phyloP scores from a whole-genome alignment of 2,888 invertebrate genomes.

The Linnaemya vulpina region DNA sequence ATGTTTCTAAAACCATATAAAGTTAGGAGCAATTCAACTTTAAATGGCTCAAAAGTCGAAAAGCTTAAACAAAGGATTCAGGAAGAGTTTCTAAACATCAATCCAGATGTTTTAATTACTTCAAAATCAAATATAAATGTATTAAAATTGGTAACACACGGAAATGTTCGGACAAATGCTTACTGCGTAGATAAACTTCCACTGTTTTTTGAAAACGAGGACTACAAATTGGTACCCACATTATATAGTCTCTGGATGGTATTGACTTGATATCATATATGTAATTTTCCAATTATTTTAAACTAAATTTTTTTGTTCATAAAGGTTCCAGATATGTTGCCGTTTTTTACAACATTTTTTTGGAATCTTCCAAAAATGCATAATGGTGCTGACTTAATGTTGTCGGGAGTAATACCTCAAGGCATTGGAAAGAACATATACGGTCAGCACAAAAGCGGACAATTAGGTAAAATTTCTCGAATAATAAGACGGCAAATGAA shows the following conservation, averaged over 20 bases:
- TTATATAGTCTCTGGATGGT: slow-evolving; percentile 85
- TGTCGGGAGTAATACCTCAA: slow-evolving; percentile 85
- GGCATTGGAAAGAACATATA: slow-evolving; percentile 82
- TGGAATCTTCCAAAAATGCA: slow-evolving; percentile 86
- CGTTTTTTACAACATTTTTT: slow-evolving; percentile 88
- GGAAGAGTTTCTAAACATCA: slow-evolving; percentile 86
- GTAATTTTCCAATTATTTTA: neutral
- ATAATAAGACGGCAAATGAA: neutral
- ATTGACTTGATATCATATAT: neutral
- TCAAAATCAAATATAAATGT: slow-evolving; percentile 89
- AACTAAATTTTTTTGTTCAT: neutral
- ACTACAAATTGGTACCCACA: slow-evolving; percentile 85
- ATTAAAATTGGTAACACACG: slow-evolving; percentile 88
- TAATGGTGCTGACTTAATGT: slow-evolving; percentile 89
- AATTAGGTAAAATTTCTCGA: slow-evolving; percentile 80
- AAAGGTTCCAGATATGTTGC: slow-evolving; percentile 86
- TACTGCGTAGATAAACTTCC: slow-evolving; percentile 90
- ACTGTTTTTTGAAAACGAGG: slow-evolving; percentile 87
- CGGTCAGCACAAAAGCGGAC: slow-evolving; percentile 85
- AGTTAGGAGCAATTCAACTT: slow-evolving; percentile 91
- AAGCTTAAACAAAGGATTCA: slow-evolving; percentile 88
- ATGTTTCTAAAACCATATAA: slow-evolving; percentile 95
- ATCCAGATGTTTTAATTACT: slow-evolving; percentile 88
- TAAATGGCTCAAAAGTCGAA: slow-evolving; percentile 94
- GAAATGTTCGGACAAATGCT: slow-evolving; percentile 87